Conservation (phyloP, 23 tunicate genomes). For the Styela clava region DNA sequence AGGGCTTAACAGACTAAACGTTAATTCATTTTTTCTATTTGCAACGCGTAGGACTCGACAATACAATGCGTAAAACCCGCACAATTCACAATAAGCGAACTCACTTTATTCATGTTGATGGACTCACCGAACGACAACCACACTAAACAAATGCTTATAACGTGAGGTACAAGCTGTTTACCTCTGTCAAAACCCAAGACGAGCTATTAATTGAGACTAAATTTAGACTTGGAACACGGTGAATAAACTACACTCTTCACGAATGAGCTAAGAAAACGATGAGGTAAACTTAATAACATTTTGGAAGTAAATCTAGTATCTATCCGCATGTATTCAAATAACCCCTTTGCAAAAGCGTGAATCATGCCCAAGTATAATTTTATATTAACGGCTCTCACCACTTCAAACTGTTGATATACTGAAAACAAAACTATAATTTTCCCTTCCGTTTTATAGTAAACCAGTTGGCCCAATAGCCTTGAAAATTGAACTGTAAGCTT, state of each 20-base stretch:
- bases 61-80: too few relatives aligned
- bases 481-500: neutral
- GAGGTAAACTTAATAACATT: too few relatives aligned
- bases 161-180: neutral
- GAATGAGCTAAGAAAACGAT: too few relatives aligned
- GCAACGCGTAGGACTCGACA: neutral
- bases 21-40: neutral
- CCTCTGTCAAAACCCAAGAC: neutral
- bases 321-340: too few relatives aligned
- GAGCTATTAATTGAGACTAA: neutral
- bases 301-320: too few relatives aligned
- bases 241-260: neutral
- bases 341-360: too few relatives aligned
- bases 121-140: neutral
- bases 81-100: neutral
- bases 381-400: too few relatives aligned
- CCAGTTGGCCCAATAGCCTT: too few relatives aligned
- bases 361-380: too few relatives aligned
- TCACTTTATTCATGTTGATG: neutral
- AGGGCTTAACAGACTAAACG: neutral
- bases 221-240: neutral
- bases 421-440: too few relatives aligned
- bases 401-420: too few relatives aligned
- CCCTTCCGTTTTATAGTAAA: too few relatives aligned
- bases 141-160: neutral